Conservation (phyloP, 2,888 invertebrate species). For the Latrodectus hesperus region DNA sequence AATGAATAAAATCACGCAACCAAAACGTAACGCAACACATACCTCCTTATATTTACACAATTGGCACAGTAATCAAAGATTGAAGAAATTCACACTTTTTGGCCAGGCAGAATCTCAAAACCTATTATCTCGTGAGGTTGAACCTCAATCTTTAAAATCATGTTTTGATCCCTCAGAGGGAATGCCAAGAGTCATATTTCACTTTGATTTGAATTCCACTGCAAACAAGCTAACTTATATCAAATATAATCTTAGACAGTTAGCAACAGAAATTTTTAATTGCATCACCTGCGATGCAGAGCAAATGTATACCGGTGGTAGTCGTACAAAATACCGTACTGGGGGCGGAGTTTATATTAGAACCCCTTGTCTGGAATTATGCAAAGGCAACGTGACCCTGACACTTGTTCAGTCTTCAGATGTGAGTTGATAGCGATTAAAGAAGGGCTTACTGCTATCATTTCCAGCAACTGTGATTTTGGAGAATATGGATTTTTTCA, state of each 20-base stretch:
- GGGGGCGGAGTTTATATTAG: too few relatives aligned
- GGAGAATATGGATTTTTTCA: not conserved
- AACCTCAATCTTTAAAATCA: not conserved
- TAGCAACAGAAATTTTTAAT: not conserved
- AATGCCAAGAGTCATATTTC: not conserved
- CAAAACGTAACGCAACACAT: too few relatives aligned
- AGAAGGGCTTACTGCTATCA: not conserved
- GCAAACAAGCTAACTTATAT: not conserved
- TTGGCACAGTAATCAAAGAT: not conserved
- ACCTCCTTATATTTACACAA: too few relatives aligned
- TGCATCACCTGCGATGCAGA: not conserved
- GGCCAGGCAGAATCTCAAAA: not conserved
- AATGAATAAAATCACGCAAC: too few relatives aligned
- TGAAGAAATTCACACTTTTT: not conserved
- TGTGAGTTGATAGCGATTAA: not conserved
- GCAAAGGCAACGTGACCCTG: not conserved
- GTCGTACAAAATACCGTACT: not conserved
- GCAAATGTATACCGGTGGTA: not conserved
- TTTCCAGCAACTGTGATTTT: not conserved
- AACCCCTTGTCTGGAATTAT: not conserved
- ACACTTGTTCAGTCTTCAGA: not conserved
- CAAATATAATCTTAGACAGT: not conserved
- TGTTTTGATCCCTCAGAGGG: not conserved
- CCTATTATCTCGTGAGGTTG: not conserved
- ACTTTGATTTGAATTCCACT: conserved; percentile 9